Percentiles rank a stretch among this genome's conserved stretches.
Conservation (phyloP, 2,113 vertebrate genomes). For the Phycodurus eques region DNA sequence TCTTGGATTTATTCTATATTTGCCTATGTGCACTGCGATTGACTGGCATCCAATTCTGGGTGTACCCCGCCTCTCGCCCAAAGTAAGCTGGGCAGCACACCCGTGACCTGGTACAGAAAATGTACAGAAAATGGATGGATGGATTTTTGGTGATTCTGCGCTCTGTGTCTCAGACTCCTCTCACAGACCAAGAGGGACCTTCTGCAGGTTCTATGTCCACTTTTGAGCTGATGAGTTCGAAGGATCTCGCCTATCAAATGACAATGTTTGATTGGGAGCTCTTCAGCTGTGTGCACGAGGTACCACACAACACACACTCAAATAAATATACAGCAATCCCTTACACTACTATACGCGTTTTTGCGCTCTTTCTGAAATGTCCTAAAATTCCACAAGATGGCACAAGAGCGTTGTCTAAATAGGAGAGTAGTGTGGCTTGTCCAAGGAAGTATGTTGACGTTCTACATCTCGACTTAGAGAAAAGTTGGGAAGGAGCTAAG, state of each 20-base stretch:
- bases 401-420: neutral
- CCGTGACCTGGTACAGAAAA: too few species aligned
- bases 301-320: constrained; percentile 44
- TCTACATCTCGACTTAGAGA: too few species aligned
- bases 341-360: neutral
- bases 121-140: too few species aligned
- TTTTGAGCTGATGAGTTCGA: constrained; percentile 98
- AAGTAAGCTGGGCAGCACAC: too few species aligned
- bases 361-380: too few species aligned
- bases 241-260: constrained; percentile 96
- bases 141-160: neutral
- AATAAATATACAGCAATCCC: neutral
- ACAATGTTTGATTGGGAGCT: constrained; percentile 97
- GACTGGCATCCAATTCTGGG: too few species aligned
- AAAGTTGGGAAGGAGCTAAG: too few species aligned
- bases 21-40: too few species aligned
- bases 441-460: too few species aligned
- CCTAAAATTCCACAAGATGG: too few species aligned
- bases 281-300: constrained; percentile 98
- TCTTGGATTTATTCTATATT: too few species aligned
- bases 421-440: neutral
- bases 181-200: constrained; percentile 94
- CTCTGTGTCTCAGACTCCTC: constrained; percentile 73
- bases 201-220: constrained; percentile 88
- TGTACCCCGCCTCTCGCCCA: too few species aligned